Conservation (phyloP, 2,797 vertebrate species). For the Fistularia tabacaria region DNA sequence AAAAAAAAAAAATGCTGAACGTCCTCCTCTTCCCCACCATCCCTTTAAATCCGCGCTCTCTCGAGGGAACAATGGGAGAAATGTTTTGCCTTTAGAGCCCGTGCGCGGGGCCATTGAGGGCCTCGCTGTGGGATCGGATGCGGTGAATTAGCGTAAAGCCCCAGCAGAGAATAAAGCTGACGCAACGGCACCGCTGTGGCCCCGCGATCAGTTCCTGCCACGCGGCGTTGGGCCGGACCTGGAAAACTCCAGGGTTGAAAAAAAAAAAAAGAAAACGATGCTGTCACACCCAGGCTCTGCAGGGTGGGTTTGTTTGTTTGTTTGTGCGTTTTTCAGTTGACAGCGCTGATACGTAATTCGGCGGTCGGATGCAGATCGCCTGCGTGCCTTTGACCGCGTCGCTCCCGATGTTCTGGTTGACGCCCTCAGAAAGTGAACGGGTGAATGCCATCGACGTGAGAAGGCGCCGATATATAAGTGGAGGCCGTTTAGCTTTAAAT, state of each 20-base stretch:
- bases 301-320: neutral
- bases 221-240: conserved; percentile 39
- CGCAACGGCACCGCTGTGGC: conserved; percentile 49
- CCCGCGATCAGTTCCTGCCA: conserved; percentile 49
- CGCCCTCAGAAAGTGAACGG: too few species aligned
- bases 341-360: too few species aligned
- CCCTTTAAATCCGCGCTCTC: conserved; percentile 65
- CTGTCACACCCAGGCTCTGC: neutral
- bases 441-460: too few species aligned
- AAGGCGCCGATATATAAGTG: too few species aligned
- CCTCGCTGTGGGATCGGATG: conserved; percentile 64
- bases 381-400: too few species aligned
- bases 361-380: too few species aligned
- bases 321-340: too few species aligned
- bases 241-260: conserved; percentile 28
- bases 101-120: conserved; percentile 64
- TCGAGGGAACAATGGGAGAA: conserved; percentile 68
- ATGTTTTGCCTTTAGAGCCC: conserved; percentile 65
- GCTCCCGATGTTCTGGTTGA: too few species aligned
- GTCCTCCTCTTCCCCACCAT: conserved; percentile 44
- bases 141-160: conserved; percentile 72
- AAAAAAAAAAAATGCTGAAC: conserved; percentile 60
- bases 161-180: conserved; percentile 68
- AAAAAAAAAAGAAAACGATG: too few species aligned
- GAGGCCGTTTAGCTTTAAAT: too few species aligned